Percentiles rank a stretch among this genome's conserved stretches.
Evolutionary conservation across 1,140 invertebrate genomes (phyloP).

Genomic region (Doryteuthis pealeii): DNA sequence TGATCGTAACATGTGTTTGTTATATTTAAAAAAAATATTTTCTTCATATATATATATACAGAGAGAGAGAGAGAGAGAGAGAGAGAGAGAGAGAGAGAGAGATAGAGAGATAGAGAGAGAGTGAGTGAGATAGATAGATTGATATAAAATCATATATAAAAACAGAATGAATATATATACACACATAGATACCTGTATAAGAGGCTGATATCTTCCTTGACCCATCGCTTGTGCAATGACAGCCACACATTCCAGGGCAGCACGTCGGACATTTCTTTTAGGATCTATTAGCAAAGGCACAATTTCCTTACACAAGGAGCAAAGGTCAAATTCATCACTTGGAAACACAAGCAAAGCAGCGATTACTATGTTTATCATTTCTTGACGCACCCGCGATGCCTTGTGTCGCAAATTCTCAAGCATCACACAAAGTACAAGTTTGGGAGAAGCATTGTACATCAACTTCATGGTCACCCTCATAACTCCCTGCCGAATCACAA

Average conservation of each 20-base stretch:
- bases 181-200: conserved; percentile 38
- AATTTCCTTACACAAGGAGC: conserved; percentile 64
- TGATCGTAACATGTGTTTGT: too few relatives aligned
- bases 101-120: too few relatives aligned
- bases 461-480: conserved; percentile 67
- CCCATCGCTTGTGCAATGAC: conserved; percentile 75
- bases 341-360: conserved; percentile 78
- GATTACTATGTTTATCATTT: conserved; percentile 76
- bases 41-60: too few relatives aligned
- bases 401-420: conserved; percentile 67
- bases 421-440: conserved; percentile 67
- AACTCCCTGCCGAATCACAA: conserved; percentile 58
- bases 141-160: conserved; percentile 3
- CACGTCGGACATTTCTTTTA: conserved; percentile 75
- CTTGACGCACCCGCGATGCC: conserved; percentile 75
- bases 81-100: too few relatives aligned
- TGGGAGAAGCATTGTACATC: conserved; percentile 68
- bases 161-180: conserved; percentile 42
- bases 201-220: conserved; percentile 56
- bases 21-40: too few relatives aligned
- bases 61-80: too few relatives aligned
- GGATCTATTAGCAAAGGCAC: conserved; percentile 69
- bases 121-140: too few relatives aligned
- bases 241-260: conserved; percentile 78
- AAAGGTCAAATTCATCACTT: conserved; percentile 76